Evolutionary conservation across 2,113 vertebrate species (phyloP), one percentile per base, ranked within the genome.

Genomic region (Phyllostomus discolor): DNA sequence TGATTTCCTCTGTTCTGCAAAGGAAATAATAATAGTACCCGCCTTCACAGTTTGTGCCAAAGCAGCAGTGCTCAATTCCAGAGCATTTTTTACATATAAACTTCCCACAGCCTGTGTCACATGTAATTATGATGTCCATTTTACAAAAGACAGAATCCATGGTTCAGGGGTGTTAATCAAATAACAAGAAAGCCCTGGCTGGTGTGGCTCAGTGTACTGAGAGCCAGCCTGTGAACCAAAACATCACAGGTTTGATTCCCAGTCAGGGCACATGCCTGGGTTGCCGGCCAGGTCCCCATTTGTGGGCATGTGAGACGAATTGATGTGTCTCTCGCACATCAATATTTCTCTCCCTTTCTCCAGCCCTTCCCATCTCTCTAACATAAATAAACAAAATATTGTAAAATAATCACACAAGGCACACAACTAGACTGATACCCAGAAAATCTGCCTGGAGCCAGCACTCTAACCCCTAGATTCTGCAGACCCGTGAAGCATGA

Each of bases 1-100:
- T 43, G 33, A 46, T 64, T 73, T 89, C 50, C 57, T 89, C 33
- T 22, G 46, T 78, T 78, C 94, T 88, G 48, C 70, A 88, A 88
- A 91, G 43, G 24, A 14, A 70, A 15, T 41, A 41, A n/a, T 33
- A 84, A 50, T 16, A 66, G n/a, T 6, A 24, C 9, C 9, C 12
- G 3, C 24, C 72, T 81, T 50, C 24, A 24, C 2, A 57, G n/a
- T 72, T 70, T 67, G 43, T 70, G 43, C 57, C 50, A 70, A 70
- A 70, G 38, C 19, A 79, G 69, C 22, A 5, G 41, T 7, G 5
- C 33, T 96, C 43, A 26, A 64, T 48, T 46, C 79, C 31, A 48
- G 15, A 43, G 7, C 59, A 38, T 64, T 90, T 90, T 86, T 92
- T 62, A 81, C 24, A 89, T 26, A 75, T 22, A 46, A 41, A 67